Percentiles rank a stretch among this genome's conserved stretches.
Evolutionary conservation across 2,888 invertebrate genomes (phyloP).

Genomic region (Apoda limacodes): DNA sequence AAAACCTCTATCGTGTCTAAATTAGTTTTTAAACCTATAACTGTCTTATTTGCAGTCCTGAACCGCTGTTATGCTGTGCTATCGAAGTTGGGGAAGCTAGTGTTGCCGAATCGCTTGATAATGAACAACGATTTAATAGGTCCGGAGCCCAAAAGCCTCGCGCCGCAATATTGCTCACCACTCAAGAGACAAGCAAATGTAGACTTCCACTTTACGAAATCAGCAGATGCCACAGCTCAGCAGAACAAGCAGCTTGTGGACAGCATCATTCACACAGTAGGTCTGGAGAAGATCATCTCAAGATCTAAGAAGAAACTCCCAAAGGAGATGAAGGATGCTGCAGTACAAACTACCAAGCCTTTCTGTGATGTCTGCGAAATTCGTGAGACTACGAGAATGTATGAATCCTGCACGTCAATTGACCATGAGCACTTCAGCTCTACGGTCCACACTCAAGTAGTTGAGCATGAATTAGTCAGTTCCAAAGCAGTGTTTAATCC

Average conservation of each 20-base stretch:
- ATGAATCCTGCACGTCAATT: slow-evolving; percentile 30
- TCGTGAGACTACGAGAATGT: slow-evolving; percentile 34
- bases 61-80: slow-evolving; percentile 49
- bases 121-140: slow-evolving; percentile 35
- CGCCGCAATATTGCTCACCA: slow-evolving; percentile 48
- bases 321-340: slow-evolving; percentile 44
- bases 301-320: slow-evolving; percentile 36
- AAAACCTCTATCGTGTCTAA: too few species aligned
- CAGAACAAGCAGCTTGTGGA: slow-evolving; percentile 53
- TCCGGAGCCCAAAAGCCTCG: slow-evolving; percentile 31
- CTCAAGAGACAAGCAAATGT: slow-evolving; percentile 46
- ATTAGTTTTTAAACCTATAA: too few species aligned
- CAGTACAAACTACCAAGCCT: slow-evolving; percentile 46
- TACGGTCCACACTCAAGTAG: slow-evolving; percentile 52
- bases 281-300: slow-evolving; percentile 38
- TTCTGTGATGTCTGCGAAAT: slow-evolving; percentile 54
- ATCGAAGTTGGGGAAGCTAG: slow-evolving; percentile 35
- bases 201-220: slow-evolving; percentile 48
- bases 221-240: slow-evolving; percentile 24
- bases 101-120: slow-evolving; percentile 42
- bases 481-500: slow-evolving; percentile 53
- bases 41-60: slow-evolving; percentile 55
- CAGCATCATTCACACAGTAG: slow-evolving; percentile 41
- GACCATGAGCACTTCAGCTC: slow-evolving; percentile 38
- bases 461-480: slow-evolving; percentile 49